Evolutionary conservation across 2,113 vertebrate species (phyloP).

Genomic region (Clarias macrocephalus): DNA sequence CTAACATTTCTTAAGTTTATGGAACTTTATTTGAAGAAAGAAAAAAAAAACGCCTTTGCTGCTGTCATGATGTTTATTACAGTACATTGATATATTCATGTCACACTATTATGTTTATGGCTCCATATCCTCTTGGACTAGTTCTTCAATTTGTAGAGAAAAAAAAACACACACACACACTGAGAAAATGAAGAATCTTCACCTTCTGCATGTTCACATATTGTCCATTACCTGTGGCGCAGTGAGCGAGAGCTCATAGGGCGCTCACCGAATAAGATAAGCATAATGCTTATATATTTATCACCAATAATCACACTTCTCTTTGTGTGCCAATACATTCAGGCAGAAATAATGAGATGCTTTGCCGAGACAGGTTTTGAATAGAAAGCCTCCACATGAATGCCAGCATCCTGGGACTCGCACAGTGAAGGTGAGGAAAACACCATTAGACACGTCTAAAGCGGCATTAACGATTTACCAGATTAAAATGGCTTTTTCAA

Average conservation of each 20-base stretch:
- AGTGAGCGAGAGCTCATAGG: constrained; percentile 49
- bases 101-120: constrained; percentile 9
- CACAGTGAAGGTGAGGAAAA: constrained; percentile 60
- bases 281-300: constrained; percentile 64
- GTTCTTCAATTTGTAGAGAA: constrained; percentile 4
- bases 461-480: constrained; percentile 57
- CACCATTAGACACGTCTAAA: constrained; percentile 60
- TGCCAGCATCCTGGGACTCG: constrained; percentile 57
- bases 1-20: not conserved
- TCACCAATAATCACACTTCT: constrained; percentile 66
- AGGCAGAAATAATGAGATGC: constrained; percentile 57
- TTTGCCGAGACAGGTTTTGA: constrained; percentile 55
- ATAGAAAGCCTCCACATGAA: constrained; percentile 54
- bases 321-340: constrained; percentile 56
- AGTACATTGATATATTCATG: not conserved
- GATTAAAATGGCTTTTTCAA: constrained; percentile 53
- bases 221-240: constrained; percentile 44
- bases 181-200: constrained; percentile 49
- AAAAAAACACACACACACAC: constrained; percentile 33
- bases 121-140: not conserved
- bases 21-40: not conserved
- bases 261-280: constrained; percentile 60
- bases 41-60: not conserved
- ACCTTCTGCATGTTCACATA: constrained; percentile 49
- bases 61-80: not conserved